phyloP scores from a whole-genome alignment of 2,797 vertebrate species.

The Peromyscus attwateri region DNA sequence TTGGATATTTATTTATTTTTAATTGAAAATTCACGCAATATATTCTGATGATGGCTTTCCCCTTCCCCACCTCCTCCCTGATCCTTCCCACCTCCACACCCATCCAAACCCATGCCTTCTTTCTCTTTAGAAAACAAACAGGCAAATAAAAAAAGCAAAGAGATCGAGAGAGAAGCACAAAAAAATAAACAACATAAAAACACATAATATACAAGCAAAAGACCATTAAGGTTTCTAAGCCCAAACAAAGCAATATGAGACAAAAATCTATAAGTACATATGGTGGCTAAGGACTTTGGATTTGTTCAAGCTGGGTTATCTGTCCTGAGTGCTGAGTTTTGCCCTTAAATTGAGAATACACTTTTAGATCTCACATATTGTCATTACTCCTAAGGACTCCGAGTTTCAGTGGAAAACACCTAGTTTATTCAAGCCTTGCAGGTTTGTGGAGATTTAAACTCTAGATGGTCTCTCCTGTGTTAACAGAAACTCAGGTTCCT shows the following conservation, averaged over 20 bases:
- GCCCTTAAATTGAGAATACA: not conserved
- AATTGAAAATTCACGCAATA: not conserved
- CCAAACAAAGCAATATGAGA: not conserved
- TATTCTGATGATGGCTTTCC: not conserved
- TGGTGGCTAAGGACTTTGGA: not conserved
- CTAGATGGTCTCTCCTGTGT: not conserved
- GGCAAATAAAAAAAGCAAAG: not conserved
- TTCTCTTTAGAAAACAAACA: not conserved
- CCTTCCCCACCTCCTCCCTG: not conserved
- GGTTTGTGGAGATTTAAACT: conserved; percentile 7
- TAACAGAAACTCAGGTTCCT: not conserved
- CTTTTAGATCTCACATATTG: not conserved
- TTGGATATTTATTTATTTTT: not conserved
- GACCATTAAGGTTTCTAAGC: not conserved
- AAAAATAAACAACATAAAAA: not conserved
- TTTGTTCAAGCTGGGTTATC: not conserved
- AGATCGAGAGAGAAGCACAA: not conserved
- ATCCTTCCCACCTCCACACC: not conserved
- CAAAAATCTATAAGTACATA: not conserved
- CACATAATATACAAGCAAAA: not conserved
- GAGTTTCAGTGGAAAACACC: too few relatives aligned
- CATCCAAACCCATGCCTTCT: not conserved
- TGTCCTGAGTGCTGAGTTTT: conserved; percentile 14
- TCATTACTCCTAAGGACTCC: not conserved
- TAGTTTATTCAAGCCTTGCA: not conserved